Percentiles rank a stretch among this genome's conserved stretches.
Conservation (phyloP, 2,797 vertebrate species). For the Todus mexicanus region DNA sequence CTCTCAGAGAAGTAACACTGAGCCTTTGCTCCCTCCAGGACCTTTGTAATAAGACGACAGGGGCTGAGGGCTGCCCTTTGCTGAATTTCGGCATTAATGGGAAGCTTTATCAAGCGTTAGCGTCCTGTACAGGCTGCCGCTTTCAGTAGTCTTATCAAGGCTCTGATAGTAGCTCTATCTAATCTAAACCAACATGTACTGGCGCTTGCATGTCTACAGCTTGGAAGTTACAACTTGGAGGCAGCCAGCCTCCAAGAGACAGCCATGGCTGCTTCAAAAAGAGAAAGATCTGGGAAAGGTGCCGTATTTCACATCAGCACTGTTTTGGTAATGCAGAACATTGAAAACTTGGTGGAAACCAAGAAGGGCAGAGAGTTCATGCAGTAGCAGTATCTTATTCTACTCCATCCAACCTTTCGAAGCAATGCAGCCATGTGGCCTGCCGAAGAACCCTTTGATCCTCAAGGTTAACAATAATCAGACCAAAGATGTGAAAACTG, state of each 20-base stretch:
- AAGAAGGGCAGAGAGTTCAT: background rate
- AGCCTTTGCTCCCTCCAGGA: background rate
- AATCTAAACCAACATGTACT: background rate
- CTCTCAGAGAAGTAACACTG: background rate
- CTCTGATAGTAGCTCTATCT: conserved; percentile 32
- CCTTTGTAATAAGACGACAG: background rate
- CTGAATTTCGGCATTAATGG: background rate
- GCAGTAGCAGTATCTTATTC: background rate
- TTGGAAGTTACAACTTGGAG: background rate
- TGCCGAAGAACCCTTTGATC: background rate
- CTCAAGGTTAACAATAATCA: background rate
- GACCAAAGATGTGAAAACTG: background rate
- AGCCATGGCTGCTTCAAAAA: background rate
- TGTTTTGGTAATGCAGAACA: background rate
- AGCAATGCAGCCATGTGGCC: background rate
- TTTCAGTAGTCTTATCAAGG: background rate
- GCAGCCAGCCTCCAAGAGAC: background rate
- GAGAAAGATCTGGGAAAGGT: background rate
- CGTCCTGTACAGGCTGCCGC: background rate
- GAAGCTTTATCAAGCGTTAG: background rate
- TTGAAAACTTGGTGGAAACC: background rate
- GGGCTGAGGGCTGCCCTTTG: background rate
- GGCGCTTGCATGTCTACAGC: background rate
- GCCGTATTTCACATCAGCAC: background rate
- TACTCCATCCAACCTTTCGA: background rate